Evolutionary conservation across 1,140 invertebrate genomes (phyloP).

Genomic region (Drosophila triauraria): DNA sequence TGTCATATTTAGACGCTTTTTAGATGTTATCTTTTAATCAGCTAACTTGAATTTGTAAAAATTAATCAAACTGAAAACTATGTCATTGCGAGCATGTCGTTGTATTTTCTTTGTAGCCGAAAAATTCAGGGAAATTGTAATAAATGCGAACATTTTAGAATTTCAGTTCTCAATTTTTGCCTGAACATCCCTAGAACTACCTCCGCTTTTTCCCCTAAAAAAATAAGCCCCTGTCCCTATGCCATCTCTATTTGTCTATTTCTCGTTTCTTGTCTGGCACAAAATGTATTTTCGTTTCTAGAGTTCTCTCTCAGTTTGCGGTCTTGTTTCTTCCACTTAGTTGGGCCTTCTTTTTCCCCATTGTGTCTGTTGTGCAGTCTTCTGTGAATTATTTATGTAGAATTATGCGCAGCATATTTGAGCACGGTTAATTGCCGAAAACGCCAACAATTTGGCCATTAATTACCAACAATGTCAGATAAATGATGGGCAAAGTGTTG

Average conservation of each 20-base stretch:
- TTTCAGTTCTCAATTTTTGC: conserved; percentile 39
- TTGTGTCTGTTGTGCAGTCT: conserved; percentile 54
- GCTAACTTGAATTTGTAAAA: neutral
- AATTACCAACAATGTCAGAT: conserved; percentile 19
- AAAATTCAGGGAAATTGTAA: conserved; percentile 59
- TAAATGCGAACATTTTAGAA: conserved; percentile 71
- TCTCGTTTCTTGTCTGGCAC: conserved; percentile 41
- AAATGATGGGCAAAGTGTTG: neutral
- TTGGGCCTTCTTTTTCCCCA: conserved; percentile 25
- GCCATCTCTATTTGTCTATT: conserved; percentile 35
- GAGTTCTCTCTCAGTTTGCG: conserved; percentile 37
- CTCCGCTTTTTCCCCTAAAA: conserved; percentile 4
- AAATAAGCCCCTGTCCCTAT: conserved; percentile 1
- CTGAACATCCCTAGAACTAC: neutral
- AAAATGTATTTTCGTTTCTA: conserved; percentile 71
- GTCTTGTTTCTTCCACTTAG: conserved; percentile 36
- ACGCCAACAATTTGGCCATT: conserved; percentile 49
- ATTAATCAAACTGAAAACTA: neutral
- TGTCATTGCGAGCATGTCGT: neutral
- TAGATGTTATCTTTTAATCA: too few relatives aligned
- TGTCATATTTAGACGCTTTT: neutral
- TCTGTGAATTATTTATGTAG: conserved; percentile 65
- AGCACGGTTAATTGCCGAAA: conserved; percentile 61
- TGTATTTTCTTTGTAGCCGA: conserved; percentile 12
- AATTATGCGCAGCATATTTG: conserved; percentile 52